Evolutionary conservation across 2,888 invertebrate genomes (phyloP), one percentile per base, ranked within the genome.

Genomic region (Drosophila paranaensis): DNA sequence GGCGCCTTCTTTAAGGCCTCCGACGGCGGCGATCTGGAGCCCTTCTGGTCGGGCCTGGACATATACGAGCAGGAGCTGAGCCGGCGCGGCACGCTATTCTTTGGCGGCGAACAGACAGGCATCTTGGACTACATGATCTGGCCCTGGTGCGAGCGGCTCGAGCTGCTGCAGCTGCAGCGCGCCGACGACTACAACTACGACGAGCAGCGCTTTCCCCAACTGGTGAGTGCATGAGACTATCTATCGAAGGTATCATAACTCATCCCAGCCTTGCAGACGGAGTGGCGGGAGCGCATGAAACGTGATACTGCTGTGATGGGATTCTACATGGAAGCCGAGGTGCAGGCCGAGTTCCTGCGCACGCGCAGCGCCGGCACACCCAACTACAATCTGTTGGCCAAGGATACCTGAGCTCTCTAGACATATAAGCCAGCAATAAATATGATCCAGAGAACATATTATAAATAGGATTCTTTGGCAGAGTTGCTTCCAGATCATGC

Each of bases 121-220:
- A 95, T 97, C 94, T 92, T 97, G 58, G 97, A 97, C 91, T 96
- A 95, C 80, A 96, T 97, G 94, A 95, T 97, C 77, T 97, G 97
- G 97, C 97, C 97, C 4, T 97, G 97, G 96, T 95, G 96, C 88
- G 97, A 97, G 91, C 90, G 93, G 39, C 82, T 91, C 9, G 93
- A 92, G 61, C 90, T 96, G 57, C 93, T 97, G 0, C 94, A 94
- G 85, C 91, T 96, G 45, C 92, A 96, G 67, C 84, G 91, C 6
- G 95, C 95, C 53, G 93, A 95, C 54, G 95, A 95, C 58, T 96
- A 88, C 40, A 74, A 79, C 43, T 89, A 68, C 16, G 83, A 88
- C 53, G 73, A 74, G 56, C 39, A 57, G 35, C 86, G 87, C 8
- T 89, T 88, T 39, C 80, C 88, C 14, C 73, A 81, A 46, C 56